A percentile compares a stretch with the other conserved stretches of the same genome.
These are phyloP conservation scores for Germaria angustata DNA, from an alignment of 2,888 invertebrate genomes.

Conservation along the genomic window DNA sequence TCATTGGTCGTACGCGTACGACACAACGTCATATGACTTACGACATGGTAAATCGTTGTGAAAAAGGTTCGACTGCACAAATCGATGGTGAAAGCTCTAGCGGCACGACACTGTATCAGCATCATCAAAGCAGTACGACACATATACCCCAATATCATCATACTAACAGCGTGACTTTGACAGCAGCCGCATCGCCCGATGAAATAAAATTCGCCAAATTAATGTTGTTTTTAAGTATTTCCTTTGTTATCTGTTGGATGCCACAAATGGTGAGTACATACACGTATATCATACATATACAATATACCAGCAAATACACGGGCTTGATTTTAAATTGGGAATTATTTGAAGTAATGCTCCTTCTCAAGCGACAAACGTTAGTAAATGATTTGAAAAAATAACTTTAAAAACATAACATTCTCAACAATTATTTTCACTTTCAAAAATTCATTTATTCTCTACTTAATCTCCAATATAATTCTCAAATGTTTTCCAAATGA, in stretches of 20 bases:
- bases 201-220: slow-evolving; percentile 92
- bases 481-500: no score
- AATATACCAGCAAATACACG: no score
- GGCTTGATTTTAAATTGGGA: no score
- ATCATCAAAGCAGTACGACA: slow-evolving; percentile 63
- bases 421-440: no score
- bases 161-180: slow-evolving; percentile 76
- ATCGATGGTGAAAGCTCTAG: slow-evolving; percentile 75
- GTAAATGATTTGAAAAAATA: no score
- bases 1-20: slow-evolving; percentile 79
- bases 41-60: slow-evolving; percentile 74
- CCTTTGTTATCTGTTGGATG: slow-evolving; percentile 92
- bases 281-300: neutral
- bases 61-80: slow-evolving; percentile 72
- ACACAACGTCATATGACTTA: slow-evolving; percentile 76
- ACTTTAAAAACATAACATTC: no score
- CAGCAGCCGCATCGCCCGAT: slow-evolving; percentile 82
- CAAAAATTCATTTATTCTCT: no score
- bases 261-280: slow-evolving; percentile 86
- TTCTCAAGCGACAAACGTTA: no score
- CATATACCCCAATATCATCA: slow-evolving; percentile 69
- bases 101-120: slow-evolving; percentile 75
- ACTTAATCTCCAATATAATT: no score
- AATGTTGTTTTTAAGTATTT: slow-evolving; percentile 90
- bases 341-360: no score